These are phyloP conservation scores for Epinephelus lanceolatus DNA, from an alignment of 2,113 vertebrate genomes.

Conservation along the genomic window DNA sequence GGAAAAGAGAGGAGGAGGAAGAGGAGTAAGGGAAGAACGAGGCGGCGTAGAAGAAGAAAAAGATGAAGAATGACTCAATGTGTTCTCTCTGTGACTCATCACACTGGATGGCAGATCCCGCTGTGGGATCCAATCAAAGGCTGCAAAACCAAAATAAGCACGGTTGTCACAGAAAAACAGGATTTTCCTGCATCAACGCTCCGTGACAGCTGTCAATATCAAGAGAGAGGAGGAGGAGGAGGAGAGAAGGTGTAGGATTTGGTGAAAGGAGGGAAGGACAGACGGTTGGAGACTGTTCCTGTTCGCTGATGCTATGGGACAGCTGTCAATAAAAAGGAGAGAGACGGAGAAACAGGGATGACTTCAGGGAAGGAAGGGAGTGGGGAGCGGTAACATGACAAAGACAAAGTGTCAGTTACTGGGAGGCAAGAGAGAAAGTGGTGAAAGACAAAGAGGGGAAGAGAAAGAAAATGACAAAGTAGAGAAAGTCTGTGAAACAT, in stretches of 20 bases:
- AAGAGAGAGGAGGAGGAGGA: constrained; percentile 13
- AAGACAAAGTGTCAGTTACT: constrained; percentile 53
- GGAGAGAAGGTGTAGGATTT: constrained; percentile 32
- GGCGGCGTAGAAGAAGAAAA: background rate
- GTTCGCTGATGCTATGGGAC: constrained; percentile 64
- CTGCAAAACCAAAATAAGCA: constrained; percentile 56
- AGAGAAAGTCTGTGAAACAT: constrained; percentile 51
- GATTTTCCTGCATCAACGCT: constrained; percentile 14
- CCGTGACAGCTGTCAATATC: constrained; percentile 71
- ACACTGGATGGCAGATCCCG: constrained; percentile 19
- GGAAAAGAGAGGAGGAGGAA: constrained; percentile 3
- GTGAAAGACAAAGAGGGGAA: constrained; percentile 28
- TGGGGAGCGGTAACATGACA: constrained; percentile 35
- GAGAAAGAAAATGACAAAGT: constrained; percentile 56
- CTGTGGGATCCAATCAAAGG: constrained; percentile 54
- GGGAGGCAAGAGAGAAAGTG: constrained; percentile 33
- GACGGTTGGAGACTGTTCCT: constrained; percentile 47
- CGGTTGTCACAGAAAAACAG: constrained; percentile 42
- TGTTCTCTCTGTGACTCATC: constrained; percentile 54
- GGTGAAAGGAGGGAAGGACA: constrained; percentile 36
- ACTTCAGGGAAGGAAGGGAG: constrained; percentile 36
- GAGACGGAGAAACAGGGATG: constrained; percentile 37
- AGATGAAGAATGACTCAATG: constrained; percentile 24
- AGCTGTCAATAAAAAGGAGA: constrained; percentile 66
- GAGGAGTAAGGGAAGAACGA: background rate